Percentiles rank a stretch among this genome's conserved stretches.
Evolutionary conservation across 2,888 invertebrate genomes (phyloP).

Genomic region (Heliconius sara): DNA sequence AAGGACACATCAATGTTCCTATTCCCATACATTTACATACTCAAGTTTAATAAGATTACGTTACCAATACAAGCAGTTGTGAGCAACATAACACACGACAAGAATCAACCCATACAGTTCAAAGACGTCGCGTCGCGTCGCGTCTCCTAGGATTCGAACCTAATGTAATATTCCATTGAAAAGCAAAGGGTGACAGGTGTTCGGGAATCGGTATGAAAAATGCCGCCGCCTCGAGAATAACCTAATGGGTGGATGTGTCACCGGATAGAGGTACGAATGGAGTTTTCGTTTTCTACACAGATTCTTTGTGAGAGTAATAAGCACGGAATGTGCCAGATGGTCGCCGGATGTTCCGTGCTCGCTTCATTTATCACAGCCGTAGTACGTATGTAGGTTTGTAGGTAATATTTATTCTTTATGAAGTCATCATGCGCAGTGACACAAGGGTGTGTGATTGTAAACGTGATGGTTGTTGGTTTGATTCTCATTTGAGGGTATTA

Average conservation of each 20-base stretch:
- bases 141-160: conserved; percentile 58
- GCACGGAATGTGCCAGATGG: conserved; percentile 67
- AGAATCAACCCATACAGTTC: not conserved
- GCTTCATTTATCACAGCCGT: conserved; percentile 67
- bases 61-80: not conserved
- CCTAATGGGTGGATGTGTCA: conserved; percentile 77
- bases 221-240: conserved; percentile 70
- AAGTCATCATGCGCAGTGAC: conserved; percentile 62
- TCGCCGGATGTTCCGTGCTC: conserved; percentile 44
- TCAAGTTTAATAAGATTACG: not conserved
- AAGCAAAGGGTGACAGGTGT: conserved; percentile 73
- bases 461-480: no score
- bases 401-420: conserved; percentile 78
- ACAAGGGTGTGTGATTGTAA: no score
- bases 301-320: conserved; percentile 78
- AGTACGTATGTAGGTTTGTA: conserved; percentile 63
- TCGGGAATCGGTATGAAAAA: conserved; percentile 77
- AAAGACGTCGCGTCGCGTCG: conserved; percentile 20
- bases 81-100: not conserved
- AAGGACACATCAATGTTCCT: no score
- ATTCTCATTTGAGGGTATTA: no score
- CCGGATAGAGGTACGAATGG: conserved; percentile 59
- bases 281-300: conserved; percentile 54
- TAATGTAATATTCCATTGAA: conserved; percentile 75
- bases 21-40: not conserved